Evolutionary conservation across 2,888 invertebrate genomes (phyloP), one percentile per base, ranked within the genome.

Genomic region (Noctua janthe): DNA sequence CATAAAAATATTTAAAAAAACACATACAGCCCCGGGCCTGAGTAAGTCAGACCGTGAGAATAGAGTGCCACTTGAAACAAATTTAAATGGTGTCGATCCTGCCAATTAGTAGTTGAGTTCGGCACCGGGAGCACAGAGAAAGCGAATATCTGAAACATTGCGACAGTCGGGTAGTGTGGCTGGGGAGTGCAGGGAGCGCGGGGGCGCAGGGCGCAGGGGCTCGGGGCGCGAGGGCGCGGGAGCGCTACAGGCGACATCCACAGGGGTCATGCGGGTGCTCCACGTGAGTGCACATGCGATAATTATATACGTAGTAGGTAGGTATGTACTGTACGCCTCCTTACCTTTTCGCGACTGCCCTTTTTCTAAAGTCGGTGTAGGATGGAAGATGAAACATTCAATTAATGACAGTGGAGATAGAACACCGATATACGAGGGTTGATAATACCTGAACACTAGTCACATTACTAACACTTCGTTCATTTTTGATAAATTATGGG

Each of bases 321-420:
- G 71, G 82, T 90, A 86, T 82, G 82, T 89, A 88, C 74, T 89
- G 90, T 92, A 94, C 94, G 93, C 93, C 93, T 94, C 95, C 98
- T 98, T 98, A 98, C 98, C 98, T 98, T 98, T 95, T 98, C 98
- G 95, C 98, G 97, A 97, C 98, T 98, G 97, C 98, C 98, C 97
- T 98, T 98, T 98, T 98, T 98, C 98, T 98, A 98, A 96, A 94
- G 95, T 97, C 93, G 96, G 95, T 95, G 96, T 93, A 92, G 95
- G 94, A 97, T 96, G 97, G 95, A 96, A 97, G 95, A 96, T 96
- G 97, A 97, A 97, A 97, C 95, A 96, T 95, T 95, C 89, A 94
- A 96, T 97, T 97, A 97, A 97, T 97, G 96, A 94, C 91, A 93
- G 92, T 96, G 96, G 95, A 94, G 91, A 94, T 89, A 93, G 92